phyloP scores from a whole-genome alignment of 2,797 vertebrate genomes.

The Onychomys leucogaster region DNA sequence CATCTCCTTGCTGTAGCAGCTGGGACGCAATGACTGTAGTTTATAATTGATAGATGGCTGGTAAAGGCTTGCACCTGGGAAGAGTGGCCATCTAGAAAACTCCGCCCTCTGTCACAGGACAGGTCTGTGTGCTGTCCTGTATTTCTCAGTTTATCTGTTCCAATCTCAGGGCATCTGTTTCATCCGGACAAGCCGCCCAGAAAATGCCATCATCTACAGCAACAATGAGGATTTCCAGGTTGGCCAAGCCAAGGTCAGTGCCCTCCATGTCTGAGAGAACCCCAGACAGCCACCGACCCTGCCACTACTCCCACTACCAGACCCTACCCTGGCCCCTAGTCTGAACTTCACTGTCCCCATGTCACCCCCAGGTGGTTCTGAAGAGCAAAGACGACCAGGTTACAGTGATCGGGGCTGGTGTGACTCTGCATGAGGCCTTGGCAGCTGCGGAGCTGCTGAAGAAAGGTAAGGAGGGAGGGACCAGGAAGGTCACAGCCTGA shows the following conservation, averaged over 20 bases:
- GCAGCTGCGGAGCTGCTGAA: conserved; percentile 95
- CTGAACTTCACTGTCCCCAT: neutral
- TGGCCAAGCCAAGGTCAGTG: conserved; percentile 95
- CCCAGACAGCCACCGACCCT: neutral
- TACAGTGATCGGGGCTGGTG: conserved; percentile 95
- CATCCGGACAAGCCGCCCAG: conserved; percentile 96
- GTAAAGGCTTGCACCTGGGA: neutral
- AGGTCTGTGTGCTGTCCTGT: accelerated
- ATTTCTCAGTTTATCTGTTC: conserved; percentile 56
- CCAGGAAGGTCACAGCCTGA: accelerated
- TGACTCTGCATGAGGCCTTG: conserved; percentile 95
- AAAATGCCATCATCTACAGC: conserved; percentile 94
- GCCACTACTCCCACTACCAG: no score
- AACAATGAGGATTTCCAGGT: conserved; percentile 96
- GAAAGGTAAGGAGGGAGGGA: conserved; percentile 90
- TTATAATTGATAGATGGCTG: neutral
- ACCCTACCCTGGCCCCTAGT: no score
- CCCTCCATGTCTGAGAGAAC: accelerated
- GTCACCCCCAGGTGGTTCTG: conserved; percentile 91
- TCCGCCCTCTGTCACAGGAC: neutral
- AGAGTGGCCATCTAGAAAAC: neutral
- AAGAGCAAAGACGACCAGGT: conserved; percentile 97
- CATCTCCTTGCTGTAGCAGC: neutral
- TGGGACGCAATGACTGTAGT: neutral
- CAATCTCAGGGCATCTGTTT: conserved; percentile 94